phyloP scores from a whole-genome alignment of 2,113 vertebrate species.

The Ramphastos sulfuratus region DNA sequence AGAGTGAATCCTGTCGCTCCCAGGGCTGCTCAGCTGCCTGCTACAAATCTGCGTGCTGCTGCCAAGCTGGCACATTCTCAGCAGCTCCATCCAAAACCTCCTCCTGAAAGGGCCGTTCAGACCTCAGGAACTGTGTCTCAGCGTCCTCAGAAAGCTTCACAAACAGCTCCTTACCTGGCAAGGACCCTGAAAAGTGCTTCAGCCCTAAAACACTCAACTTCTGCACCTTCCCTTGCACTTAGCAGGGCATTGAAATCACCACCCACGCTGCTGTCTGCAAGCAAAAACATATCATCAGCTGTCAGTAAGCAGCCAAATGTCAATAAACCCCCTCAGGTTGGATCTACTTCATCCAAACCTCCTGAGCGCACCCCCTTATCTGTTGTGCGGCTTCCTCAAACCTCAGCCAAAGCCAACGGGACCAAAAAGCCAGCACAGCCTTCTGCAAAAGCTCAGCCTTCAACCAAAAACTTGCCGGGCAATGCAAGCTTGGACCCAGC shows the following conservation, averaged over 20 bases:
- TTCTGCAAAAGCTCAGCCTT: background rate
- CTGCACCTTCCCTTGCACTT: slow-evolving; percentile 33
- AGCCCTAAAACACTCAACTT: slow-evolving; percentile 43
- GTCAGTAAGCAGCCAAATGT: slow-evolving; percentile 24
- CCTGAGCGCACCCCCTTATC: slow-evolving; percentile 67
- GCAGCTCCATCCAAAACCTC: slow-evolving; percentile 50
- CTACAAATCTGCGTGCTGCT: background rate
- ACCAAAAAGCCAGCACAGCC: slow-evolving; percentile 37
- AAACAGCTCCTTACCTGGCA: background rate
- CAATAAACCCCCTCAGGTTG: background rate
- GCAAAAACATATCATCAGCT: slow-evolving; percentile 16
- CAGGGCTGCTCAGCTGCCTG: background rate
- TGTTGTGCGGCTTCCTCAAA: slow-evolving; percentile 77
- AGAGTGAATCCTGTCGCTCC: background rate
- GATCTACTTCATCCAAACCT: slow-evolving; percentile 52
- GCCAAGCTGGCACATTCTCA: slow-evolving; percentile 46
- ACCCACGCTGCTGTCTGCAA: background rate
- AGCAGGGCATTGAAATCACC: slow-evolving; percentile 17
- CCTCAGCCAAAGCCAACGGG: slow-evolving; percentile 41
- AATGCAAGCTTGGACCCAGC: background rate
- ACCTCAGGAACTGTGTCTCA: background rate
- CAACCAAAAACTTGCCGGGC: background rate
- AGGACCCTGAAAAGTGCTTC: slow-evolving; percentile 45
- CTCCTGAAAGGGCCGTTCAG: background rate
- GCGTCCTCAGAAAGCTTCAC: background rate